Conservation (phyloP, 2,888 invertebrate genomes). For the Uropetala carovei region DNA sequence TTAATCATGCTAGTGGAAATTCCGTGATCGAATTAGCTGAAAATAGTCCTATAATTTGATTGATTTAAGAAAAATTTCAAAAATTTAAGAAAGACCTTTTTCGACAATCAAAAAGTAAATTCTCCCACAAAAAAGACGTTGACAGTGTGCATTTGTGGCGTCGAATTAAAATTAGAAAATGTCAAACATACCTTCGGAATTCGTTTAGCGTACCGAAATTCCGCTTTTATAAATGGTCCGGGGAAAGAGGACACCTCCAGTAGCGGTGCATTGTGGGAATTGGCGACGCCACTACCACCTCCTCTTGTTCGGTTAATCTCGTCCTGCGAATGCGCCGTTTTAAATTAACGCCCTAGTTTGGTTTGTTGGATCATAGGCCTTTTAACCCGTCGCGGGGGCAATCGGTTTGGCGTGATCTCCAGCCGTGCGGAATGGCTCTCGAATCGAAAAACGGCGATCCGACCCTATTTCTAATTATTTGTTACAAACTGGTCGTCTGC, state of each 20-base stretch:
- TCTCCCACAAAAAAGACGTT: too few relatives aligned
- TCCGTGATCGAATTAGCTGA: too few relatives aligned
- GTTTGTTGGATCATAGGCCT: neutral
- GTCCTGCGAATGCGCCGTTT: neutral
- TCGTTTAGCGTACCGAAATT: neutral
- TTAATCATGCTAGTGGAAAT: too few relatives aligned
- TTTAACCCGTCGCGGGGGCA: neutral
- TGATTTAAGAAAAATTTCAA: too few relatives aligned
- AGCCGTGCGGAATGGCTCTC: neutral
- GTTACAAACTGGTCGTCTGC: neutral
- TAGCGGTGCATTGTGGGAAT: neutral
- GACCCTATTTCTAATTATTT: constrained; percentile 7
- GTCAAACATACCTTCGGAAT: neutral
- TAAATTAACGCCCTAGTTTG: neutral
- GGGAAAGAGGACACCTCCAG: neutral
- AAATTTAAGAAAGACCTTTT: too few relatives aligned
- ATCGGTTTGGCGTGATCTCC: neutral
- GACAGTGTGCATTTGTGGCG: too few relatives aligned
- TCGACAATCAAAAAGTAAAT: too few relatives aligned
- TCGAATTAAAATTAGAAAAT: too few relatives aligned
- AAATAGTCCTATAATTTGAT: too few relatives aligned
- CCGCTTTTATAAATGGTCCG: neutral
- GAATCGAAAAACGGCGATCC: neutral
- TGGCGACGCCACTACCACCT: neutral
- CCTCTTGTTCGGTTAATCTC: neutral